These are phyloP conservation scores for Drosophila parabipectinata DNA, from an alignment of 1,140 invertebrate species.

Conservation along the genomic window DNA sequence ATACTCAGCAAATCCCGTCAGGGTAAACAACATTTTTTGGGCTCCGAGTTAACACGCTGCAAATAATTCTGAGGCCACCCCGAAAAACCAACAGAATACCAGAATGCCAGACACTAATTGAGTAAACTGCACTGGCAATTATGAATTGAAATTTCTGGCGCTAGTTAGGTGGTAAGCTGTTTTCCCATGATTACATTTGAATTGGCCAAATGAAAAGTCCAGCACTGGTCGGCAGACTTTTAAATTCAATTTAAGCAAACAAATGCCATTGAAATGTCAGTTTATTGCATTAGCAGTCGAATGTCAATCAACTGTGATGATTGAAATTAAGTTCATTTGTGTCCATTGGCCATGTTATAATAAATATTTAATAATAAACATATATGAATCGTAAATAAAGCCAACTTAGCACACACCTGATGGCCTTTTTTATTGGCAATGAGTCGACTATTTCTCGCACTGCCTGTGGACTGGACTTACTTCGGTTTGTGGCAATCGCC, in stretches of 20 bases:
- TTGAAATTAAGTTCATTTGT: neutral
- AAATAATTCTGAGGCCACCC: constrained; percentile 18
- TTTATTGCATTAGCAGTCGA: constrained; percentile 1
- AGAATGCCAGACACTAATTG: constrained; percentile 16
- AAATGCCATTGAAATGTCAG: neutral
- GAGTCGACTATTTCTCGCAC: constrained; percentile 2
- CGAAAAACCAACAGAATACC: constrained; percentile 1
- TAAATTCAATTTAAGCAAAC: neutral
- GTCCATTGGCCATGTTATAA: neutral
- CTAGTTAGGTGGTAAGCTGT: constrained; percentile 1
- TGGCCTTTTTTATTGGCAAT: neutral
- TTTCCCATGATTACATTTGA: neutral
- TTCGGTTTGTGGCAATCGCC: constrained; percentile 4
- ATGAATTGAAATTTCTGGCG: constrained; percentile 2
- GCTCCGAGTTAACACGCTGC: neutral
- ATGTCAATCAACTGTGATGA: constrained; percentile 5
- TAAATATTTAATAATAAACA: neutral
- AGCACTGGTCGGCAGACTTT: neutral
- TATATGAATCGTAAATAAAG: neutral
- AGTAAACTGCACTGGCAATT: constrained; percentile 6
- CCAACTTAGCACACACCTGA: too few relatives aligned
- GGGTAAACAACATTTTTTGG: constrained; percentile 27
- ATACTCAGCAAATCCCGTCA: constrained; percentile 1
- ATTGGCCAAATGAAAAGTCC: neutral
- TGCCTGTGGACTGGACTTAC: neutral